Conservation (phyloP, 2,888 invertebrate genomes). For the Conomelus anceps region DNA sequence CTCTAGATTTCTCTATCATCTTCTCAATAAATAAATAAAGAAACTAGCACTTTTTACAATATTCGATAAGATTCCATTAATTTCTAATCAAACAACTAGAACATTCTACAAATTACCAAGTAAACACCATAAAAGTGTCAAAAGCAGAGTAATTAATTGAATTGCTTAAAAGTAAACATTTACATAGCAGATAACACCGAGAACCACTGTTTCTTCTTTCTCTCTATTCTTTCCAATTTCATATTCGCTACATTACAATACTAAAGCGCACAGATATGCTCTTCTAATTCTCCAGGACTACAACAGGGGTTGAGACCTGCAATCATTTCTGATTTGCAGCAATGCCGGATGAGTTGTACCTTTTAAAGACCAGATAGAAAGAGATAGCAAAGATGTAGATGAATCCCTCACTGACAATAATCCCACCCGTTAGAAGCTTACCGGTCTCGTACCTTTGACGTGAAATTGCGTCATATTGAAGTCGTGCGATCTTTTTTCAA, state of each 20-base stretch:
- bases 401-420: not conserved
- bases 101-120: too few species aligned
- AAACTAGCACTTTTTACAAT: too few species aligned
- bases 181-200: too few species aligned
- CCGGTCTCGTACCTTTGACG: not conserved
- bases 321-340: not conserved
- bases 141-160: too few species aligned
- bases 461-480: not conserved
- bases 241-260: not conserved
- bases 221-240: not conserved
- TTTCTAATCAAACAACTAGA: too few species aligned
- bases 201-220: too few species aligned
- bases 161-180: too few species aligned
- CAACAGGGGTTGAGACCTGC: not conserved
- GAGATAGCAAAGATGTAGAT: not conserved
- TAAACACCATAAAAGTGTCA: too few species aligned
- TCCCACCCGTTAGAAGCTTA: not conserved
- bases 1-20: too few species aligned
- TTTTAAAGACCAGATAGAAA: not conserved
- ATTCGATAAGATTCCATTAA: too few species aligned
- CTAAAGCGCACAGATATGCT: not conserved
- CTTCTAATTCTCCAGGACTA: not conserved
- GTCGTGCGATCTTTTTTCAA: not conserved
- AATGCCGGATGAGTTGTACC: not conserved
- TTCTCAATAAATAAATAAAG: too few species aligned